phyloP scores from a whole-genome alignment of 2,113 vertebrate genomes.

The Ammodytes marinus region DNA sequence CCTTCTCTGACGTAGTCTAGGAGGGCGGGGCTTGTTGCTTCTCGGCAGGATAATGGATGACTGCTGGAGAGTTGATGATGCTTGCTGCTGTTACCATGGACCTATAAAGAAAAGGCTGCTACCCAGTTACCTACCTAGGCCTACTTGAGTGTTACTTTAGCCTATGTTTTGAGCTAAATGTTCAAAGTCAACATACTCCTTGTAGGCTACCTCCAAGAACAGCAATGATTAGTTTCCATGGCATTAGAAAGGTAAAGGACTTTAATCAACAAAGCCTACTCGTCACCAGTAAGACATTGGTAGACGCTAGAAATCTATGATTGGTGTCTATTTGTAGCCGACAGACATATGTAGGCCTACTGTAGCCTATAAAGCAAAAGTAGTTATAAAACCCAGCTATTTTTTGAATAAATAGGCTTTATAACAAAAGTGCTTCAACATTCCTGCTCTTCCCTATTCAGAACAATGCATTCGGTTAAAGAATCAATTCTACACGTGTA shows the following conservation, averaged over 20 bases:
- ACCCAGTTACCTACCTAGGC: no score
- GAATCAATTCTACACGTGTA: not conserved
- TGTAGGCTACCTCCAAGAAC: no score
- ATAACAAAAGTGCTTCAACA: no score
- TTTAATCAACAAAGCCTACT: not conserved
- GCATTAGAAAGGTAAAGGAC: not conserved
- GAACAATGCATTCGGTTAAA: not conserved
- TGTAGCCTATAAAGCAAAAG: no score
- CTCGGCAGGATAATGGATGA: conserved; percentile 72
- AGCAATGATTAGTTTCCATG: not conserved
- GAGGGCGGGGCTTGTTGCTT: conserved; percentile 58
- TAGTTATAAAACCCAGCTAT: no score
- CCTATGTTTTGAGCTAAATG: conserved; percentile 15
- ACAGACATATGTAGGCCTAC: no score
- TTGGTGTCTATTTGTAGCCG: no score
- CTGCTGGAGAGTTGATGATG: conserved; percentile 36
- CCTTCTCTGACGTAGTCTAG: conserved; percentile 51
- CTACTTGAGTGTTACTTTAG: conserved; percentile 7
- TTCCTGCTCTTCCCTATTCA: no score
- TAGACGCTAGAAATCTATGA: no score
- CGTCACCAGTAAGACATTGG: not conserved
- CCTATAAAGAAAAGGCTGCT: no score
- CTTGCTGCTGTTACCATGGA: no score
- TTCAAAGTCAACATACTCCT: conserved; percentile 38
- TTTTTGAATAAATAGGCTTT: no score